A percentile compares a stretch with the other conserved stretches of the same genome.
Conservation (phyloP, 2,113 vertebrate species). For the Etheostoma cragini region DNA sequence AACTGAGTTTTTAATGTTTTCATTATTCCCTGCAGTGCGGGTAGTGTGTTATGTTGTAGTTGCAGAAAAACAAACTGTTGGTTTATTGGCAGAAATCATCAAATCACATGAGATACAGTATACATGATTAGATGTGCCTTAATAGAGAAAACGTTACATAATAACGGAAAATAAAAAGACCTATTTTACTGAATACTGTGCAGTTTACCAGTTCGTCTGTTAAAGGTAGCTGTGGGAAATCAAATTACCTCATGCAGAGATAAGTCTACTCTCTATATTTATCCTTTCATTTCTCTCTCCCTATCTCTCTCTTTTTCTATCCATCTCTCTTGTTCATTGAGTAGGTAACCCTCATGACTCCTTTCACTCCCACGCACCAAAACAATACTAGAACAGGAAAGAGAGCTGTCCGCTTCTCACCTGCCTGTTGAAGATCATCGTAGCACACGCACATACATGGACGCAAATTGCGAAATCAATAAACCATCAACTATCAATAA, state of each 20-base stretch:
- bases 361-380: conserved; percentile 62
- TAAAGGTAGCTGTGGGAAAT: conserved; percentile 23
- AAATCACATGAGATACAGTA: conserved; percentile 13
- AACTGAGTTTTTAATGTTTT: conserved; percentile 22
- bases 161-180: conserved; percentile 8
- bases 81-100: conserved; percentile 29
- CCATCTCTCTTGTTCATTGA: conserved; percentile 56
- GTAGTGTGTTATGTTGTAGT: background rate
- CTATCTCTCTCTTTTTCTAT: conserved; percentile 26
- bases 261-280: conserved; percentile 53
- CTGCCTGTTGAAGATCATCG: conserved; percentile 49
- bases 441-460: background rate
- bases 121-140: conserved; percentile 10
- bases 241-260: conserved; percentile 48
- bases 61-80: conserved; percentile 6
- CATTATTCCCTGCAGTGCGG: background rate
- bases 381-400: conserved; percentile 70
- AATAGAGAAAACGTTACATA: background rate
- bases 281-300: conserved; percentile 31
- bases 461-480: background rate
- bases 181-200: background rate
- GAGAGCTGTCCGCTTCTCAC: conserved; percentile 52
- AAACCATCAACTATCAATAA: too few species aligned
- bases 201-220: conserved; percentile 17
- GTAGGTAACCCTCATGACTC: conserved; percentile 61